Percentiles rank a stretch among this genome's conserved stretches.
Evolutionary conservation across 2,797 vertebrate genomes (phyloP).

Genomic region (Halcyon leucocephala): DNA sequence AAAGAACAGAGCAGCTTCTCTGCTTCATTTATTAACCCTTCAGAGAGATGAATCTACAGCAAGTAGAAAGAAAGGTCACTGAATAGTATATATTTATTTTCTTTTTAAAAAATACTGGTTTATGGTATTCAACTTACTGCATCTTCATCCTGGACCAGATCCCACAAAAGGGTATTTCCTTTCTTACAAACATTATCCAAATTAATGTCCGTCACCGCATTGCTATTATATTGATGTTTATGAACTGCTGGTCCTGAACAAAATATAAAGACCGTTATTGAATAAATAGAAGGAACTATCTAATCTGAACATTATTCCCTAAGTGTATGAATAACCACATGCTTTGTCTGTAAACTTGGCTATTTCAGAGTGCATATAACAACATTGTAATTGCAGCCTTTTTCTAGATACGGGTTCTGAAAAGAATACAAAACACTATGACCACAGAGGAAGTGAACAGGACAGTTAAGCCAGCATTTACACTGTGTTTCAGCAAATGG

Average conservation of each 20-base stretch:
- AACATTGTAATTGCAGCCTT: not conserved
- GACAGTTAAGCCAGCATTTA: not conserved
- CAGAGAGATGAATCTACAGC: slow-evolving; percentile 94
- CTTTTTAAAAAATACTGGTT: not conserved
- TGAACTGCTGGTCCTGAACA: slow-evolving; percentile 91
- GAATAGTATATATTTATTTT: not conserved
- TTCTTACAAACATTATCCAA: slow-evolving; percentile 99
- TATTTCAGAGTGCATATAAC: not conserved
- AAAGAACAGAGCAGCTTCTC: slow-evolving; percentile 98
- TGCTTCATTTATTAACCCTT: slow-evolving; percentile 97
- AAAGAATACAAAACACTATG: not conserved
- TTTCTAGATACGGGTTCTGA: not conserved
- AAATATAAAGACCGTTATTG: slow-evolving; percentile 48
- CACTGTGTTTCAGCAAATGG: not conserved
- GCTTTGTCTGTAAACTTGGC: not conserved
- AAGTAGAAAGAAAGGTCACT: slow-evolving; percentile 67
- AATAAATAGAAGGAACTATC: slow-evolving; percentile 25
- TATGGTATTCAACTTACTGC: slow-evolving; percentile 83
- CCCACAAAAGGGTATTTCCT: slow-evolving; percentile 97
- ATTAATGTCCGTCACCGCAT: slow-evolving; percentile 96
- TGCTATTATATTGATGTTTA: slow-evolving; percentile 95
- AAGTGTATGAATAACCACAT: not conserved
- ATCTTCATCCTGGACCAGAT: slow-evolving; percentile 98
- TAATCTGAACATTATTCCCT: not conserved
- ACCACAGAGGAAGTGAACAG: not conserved